Conservation (phyloP, 2,888 invertebrate species). For the Priapulus caudatus region DNA sequence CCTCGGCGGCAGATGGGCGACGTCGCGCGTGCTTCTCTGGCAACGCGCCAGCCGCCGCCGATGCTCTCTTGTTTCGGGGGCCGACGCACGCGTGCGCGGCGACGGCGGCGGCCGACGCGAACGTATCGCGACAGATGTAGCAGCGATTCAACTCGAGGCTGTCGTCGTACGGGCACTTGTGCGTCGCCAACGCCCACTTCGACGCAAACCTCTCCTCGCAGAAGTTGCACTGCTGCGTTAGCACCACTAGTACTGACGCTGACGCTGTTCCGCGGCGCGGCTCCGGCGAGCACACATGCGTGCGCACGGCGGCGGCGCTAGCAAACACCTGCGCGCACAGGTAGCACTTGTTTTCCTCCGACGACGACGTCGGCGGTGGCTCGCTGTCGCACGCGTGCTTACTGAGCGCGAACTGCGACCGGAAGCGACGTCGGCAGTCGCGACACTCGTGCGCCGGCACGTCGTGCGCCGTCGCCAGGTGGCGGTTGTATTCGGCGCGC, state of each 20-base stretch:
- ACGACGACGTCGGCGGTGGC: too few relatives aligned
- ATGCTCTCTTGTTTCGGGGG: not conserved
- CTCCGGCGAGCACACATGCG: not conserved
- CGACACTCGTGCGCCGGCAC: not conserved
- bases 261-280: too few relatives aligned
- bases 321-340: not conserved
- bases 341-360: not conserved
- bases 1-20: not conserved
- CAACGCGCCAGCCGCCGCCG: too few relatives aligned
- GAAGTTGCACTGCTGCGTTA: not conserved
- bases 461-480: not conserved
- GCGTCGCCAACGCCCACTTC: not conserved
- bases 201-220: not conserved
- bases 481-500: too few relatives aligned
- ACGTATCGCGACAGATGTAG: too few relatives aligned
- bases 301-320: not conserved
- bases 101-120: not conserved
- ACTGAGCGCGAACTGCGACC: not conserved
- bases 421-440: not conserved
- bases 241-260: too few relatives aligned
- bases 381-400: not conserved
- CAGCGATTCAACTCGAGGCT: not conserved
- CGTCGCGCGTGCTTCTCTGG: not conserved
- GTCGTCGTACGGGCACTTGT: not conserved
- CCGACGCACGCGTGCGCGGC: not conserved